Base-by-base conservation (phyloP, 2,113 vertebrate genomes). In the Erinaceus europaeus region DNA sequence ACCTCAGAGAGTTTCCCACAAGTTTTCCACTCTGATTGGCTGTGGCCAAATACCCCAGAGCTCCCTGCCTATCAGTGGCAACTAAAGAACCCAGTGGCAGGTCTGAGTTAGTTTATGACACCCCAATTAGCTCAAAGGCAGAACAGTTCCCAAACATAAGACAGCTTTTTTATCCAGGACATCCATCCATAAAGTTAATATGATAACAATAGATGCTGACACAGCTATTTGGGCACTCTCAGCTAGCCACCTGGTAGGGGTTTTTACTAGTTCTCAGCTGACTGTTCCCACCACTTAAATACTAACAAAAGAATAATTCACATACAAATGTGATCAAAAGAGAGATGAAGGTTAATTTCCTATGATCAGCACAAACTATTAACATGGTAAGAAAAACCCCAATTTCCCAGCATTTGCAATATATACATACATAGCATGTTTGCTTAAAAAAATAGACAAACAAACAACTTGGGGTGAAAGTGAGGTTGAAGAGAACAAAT, bases 311-410 rank as follows among this genome's bases (percentile, higher is more conserved):
- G 62, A 68, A 91, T 85, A 84, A 64, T 93, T 94, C 4, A 0
- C 85, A 90, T 69, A 92, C 87, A 94, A 95, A 18, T 88, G 78
- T 95, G 93, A 88, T 53, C 85, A 94, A 96, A 83, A 74, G 15
- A 12, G 15, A 72, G 27, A 59, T 64, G 94, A 95, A 32, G 79
- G 85, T 93, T 93, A 95, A 85, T 92, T 94, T 96, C 92, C 93
- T 94, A 96, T 96, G 94, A 95, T 94, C 93, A 94, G 90, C 95
- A 96, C 90, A 90, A 96, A 95, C 86, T 94, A 92, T 94, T 95
- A 97, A 91, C 91, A 86, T 91, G 46, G 86, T 90, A 93, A 78
- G 73, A 95, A 86, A 93, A 90, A 68, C 75, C 68, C 76, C 81
- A 59, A 76, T 92, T 95, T 87, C 81, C 77, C 87, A 93, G 93